phyloP scores from a whole-genome alignment of 2,113 vertebrate species.

The Colistium nudipinnis region DNA sequence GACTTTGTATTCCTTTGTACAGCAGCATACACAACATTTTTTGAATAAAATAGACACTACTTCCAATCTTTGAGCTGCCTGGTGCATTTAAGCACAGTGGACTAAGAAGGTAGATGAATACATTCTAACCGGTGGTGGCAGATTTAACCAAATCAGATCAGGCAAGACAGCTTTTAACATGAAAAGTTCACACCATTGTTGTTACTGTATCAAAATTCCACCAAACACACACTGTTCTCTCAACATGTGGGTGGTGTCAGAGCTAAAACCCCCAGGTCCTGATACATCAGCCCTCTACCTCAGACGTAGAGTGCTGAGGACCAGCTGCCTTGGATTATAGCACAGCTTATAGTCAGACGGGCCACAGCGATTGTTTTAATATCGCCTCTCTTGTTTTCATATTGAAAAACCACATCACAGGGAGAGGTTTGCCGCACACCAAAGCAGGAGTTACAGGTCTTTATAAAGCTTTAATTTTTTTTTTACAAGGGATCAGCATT shows the following conservation, averaged over 20 bases:
- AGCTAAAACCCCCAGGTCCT: slow-evolving; percentile 25
- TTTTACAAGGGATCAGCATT: slow-evolving; percentile 47
- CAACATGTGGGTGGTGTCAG: slow-evolving; percentile 23
- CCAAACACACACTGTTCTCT: slow-evolving; percentile 10
- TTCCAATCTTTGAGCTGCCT: neutral
- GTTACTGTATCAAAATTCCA: slow-evolving; percentile 22
- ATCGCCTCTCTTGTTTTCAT: slow-evolving; percentile 62
- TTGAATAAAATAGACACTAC: neutral
- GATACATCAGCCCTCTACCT: slow-evolving; percentile 23
- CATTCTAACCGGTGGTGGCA: neutral
- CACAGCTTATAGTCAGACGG: slow-evolving; percentile 24
- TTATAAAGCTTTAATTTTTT: slow-evolving; percentile 59
- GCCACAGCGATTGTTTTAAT: slow-evolving; percentile 57
- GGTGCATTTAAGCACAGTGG: neutral
- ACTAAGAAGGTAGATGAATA: neutral
- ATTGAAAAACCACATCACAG: slow-evolving; percentile 72
- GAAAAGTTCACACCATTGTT: slow-evolving; percentile 18
- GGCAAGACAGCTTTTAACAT: neutral
- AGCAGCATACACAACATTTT: too few relatives aligned
- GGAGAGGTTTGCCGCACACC: slow-evolving; percentile 38
- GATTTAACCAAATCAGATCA: neutral
- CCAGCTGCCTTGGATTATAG: slow-evolving; percentile 62
- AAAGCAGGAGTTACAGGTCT: slow-evolving; percentile 61
- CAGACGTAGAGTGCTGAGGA: slow-evolving; percentile 10
- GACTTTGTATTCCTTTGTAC: too few relatives aligned